Base-by-base conservation (phyloP, 1,140 invertebrate species). In the Drosophila pseudoananassae region DNA sequence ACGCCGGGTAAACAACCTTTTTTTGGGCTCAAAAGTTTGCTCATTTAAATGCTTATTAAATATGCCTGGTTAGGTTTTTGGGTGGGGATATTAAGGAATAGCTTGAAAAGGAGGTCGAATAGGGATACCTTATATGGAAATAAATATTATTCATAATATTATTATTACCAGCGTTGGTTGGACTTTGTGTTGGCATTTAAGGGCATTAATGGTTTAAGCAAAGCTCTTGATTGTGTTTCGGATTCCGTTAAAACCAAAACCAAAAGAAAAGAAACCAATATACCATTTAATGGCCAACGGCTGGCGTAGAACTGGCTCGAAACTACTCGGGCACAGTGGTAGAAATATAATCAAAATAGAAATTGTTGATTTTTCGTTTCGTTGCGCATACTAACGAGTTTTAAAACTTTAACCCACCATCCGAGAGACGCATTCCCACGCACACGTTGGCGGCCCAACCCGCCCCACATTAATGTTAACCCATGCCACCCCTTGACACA, bases 351-450 rank as follows among this genome's bases (percentile, higher is more conserved):
- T 76, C 75, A 76, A 88, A 87, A 82, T 82, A 88, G 84, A 88
- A 83, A 87, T 88, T 88, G 83, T 87, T 88, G 83, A 88, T 87
- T 88, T 88, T 88, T 83, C 83, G 83, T 88, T 58, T 88, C 83
- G 83, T 63, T 88, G 78, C 76, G 83, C 83, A 87, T 87, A 87
- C 83, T 83, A 87, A 87, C 83, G 83, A 87, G 75, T 72, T 87
- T 76, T 64, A 73, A 82, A 76, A 64, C 69, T 82, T 78, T 60
- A 81, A 78, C 61, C 73, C 78, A 73, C 38, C 55, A 54, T 29
- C 53, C 47, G 6, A 56, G 40, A 45, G 33, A 60, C 58, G 45
- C 63, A 64, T 50, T 65, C 50, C 14, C 60, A 63, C 53, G 43
- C 71, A 60, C 59, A 58, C 43, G 4, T 43, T 43, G n/a, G 5